phyloP scores from a whole-genome alignment of 1,140 invertebrate species.

The Araneus ventricosus region DNA sequence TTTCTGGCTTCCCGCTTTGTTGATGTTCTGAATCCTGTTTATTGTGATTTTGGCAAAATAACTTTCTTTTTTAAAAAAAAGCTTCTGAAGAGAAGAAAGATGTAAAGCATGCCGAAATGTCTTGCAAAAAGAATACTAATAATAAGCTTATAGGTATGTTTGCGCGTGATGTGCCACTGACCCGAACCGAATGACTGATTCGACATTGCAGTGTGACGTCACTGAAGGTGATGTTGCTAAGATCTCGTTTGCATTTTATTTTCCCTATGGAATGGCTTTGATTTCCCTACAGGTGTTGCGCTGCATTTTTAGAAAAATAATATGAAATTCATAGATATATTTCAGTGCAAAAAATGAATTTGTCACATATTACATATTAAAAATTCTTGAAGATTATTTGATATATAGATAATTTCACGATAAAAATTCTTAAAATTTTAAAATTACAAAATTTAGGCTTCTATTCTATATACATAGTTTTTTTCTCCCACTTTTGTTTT shows the following conservation, averaged over 20 bases:
- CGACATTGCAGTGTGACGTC: slow-evolving; percentile 49
- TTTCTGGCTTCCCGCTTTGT: slow-evolving; percentile 19
- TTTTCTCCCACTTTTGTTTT: no score
- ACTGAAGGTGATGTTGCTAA: slow-evolving; percentile 23
- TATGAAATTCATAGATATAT: neutral
- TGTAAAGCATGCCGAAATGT: slow-evolving; percentile 21
- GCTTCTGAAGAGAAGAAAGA: neutral
- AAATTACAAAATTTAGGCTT: no score
- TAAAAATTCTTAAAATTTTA: no score
- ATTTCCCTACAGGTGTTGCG: neutral
- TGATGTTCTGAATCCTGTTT: slow-evolving; percentile 18
- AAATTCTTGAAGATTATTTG: no score
- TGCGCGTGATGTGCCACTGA: slow-evolving; percentile 59
- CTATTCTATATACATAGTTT: no score
- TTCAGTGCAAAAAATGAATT: neutral
- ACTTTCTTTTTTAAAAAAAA: neutral
- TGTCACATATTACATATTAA: neutral
- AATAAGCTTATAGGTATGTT: slow-evolving; percentile 19
- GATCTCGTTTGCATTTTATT: slow-evolving; percentile 9
- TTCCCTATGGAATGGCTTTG: neutral
- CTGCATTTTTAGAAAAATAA: neutral
- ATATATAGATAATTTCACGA: no score
- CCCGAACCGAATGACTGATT: slow-evolving; percentile 48
- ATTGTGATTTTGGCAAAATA: neutral
- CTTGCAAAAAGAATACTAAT: neutral